A percentile compares a stretch with the other conserved stretches of the same genome.
Evolutionary conservation across 2,888 invertebrate genomes (phyloP).

Genomic region (Parochlus steinenii): DNA sequence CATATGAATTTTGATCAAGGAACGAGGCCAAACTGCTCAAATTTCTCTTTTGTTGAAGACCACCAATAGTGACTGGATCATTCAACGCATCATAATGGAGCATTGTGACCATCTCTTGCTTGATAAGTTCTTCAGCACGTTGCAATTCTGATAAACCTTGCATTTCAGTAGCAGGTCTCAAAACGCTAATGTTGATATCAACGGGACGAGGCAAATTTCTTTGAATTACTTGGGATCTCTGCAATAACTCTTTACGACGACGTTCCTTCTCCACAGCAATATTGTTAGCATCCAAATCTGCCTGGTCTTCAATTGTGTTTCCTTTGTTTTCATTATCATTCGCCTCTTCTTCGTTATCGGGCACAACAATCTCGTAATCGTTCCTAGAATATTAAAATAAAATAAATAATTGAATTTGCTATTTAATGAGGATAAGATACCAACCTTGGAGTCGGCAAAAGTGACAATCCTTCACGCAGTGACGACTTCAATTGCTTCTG

Average conservation of each 20-base stretch:
- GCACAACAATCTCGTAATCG: slow-evolving; percentile 97
- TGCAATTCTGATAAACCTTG: slow-evolving; percentile 73
- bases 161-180: slow-evolving; percentile 59
- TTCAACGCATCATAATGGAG: slow-evolving; percentile 75
- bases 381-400: too few relatives aligned
- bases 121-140: slow-evolving; percentile 90
- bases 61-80: slow-evolving; percentile 39
- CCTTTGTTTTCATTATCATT: slow-evolving; percentile 28
- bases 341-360: slow-evolving; percentile 53
- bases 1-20: slow-evolving; percentile 75
- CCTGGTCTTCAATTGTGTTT: slow-evolving; percentile 58
- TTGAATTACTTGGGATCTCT: slow-evolving; percentile 72
- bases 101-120: slow-evolving; percentile 93
- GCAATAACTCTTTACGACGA: slow-evolving; percentile 5
- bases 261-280: slow-evolving; percentile 44
- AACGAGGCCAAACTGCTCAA: too few relatives aligned
- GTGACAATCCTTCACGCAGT: slow-evolving; percentile 57
- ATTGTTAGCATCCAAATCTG: slow-evolving; percentile 59
- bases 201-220: slow-evolving; percentile 66
- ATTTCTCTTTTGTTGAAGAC: slow-evolving; percentile 44
- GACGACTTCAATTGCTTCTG: slow-evolving; percentile 60
- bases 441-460: slow-evolving; percentile 77
- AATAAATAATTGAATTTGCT: too few relatives aligned
- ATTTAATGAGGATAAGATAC: too few relatives aligned
- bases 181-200: slow-evolving; percentile 69